Evolutionary conservation across 2,113 vertebrate species (phyloP), one percentile per base, ranked within the genome.

Genomic region (Genyomyrus donnyi): DNA sequence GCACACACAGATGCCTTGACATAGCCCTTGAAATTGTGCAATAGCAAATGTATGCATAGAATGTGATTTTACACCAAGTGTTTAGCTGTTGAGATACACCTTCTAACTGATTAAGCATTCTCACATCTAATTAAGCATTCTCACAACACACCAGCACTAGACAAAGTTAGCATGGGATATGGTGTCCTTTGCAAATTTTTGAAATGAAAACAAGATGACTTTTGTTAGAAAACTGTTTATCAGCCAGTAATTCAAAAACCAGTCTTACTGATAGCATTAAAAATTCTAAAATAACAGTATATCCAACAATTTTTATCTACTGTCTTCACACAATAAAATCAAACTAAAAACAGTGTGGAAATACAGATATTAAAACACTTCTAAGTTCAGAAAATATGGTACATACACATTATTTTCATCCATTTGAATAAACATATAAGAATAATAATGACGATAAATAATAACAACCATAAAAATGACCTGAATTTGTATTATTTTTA

Each of bases 391-490:
- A 94, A 94, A 94, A 90, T 93, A 93, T 91, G 93, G 95, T 96
- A 95, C 96, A 96, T 94, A 95, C 93, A 93, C 92, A 95, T 62
- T 52, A 45, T 45, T 85, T 80, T 80, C 17, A 42, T 48, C 83
- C 77, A 42, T 93, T 96, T 96, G 95, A 96, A 96, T 95, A 95
- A 94, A 92, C 92, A 95, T 52, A 39, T 31, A 77, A 91, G 70
- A 93, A 92, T 90, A 91, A 91, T 42, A 80, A 80, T 42, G 6
- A 39, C 7, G 42, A 85, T 46, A 85, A 70, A 46, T 46, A 85
- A 85, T 19, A 85, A 24, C 7, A 85, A 48, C 90, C 84, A 91
- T 89, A 93, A 92, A 89, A 91, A 91, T 96, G 94, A 96, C 94
- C 95, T 96, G 93, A 93, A 95, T 86, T 49, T 86, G n/a, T 3